A percentile compares a stretch with the other conserved stretches of the same genome.
Evolutionary conservation across 2,113 vertebrate species (phyloP).

Genomic region (Microcebus lehilahytsara): DNA sequence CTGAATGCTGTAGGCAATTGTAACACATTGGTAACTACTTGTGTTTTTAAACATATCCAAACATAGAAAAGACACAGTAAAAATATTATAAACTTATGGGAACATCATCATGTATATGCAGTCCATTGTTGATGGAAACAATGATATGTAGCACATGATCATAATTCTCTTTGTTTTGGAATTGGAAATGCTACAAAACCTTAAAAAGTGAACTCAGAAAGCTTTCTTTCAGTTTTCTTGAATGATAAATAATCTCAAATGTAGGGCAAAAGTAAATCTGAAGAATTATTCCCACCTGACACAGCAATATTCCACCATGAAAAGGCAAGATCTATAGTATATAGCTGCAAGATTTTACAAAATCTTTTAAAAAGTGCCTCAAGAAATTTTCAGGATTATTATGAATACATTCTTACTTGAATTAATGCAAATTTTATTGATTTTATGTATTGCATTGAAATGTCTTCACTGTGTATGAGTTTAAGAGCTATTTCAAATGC

Average conservation of each 20-base stretch:
- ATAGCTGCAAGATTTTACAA: background rate
- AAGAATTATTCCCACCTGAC: background rate
- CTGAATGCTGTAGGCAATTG: background rate
- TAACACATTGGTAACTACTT: background rate
- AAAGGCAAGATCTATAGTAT: background rate
- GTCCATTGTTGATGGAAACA: background rate
- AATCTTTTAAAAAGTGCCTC: background rate
- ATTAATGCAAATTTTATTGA: background rate
- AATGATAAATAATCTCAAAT: background rate
- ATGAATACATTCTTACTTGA: background rate
- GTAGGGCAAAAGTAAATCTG: background rate
- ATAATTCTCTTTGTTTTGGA: background rate
- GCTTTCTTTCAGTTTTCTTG: background rate
- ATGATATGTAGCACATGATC: background rate
- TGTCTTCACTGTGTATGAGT: background rate
- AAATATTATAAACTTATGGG: background rate
- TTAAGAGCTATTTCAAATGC: background rate
- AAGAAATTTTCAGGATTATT: background rate
- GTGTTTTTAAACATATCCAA: background rate
- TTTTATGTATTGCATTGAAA: background rate
- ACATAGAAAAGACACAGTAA: background rate
- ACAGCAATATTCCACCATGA: background rate
- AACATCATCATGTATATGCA: background rate
- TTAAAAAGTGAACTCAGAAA: background rate
- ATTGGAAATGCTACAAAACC: background rate